A percentile compares a stretch with the other conserved stretches of the same genome.
Evolutionary conservation across 2,888 invertebrate genomes (phyloP).

Genomic region (Scaptomyza cyrtandrae): DNA sequence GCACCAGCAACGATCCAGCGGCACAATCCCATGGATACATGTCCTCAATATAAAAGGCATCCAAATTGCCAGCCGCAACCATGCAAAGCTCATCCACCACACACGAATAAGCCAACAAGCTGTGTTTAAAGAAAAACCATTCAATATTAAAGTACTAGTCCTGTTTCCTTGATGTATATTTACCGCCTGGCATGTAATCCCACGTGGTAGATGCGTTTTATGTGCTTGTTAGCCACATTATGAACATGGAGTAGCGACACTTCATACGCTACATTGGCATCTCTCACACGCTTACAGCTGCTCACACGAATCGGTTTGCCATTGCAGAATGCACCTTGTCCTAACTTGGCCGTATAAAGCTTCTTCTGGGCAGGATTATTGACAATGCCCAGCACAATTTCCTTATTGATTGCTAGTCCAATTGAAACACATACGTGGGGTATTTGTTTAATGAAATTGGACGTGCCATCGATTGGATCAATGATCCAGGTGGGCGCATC

Average conservation of each 20-base stretch:
- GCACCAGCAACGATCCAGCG: conserved; percentile 89
- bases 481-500: conserved; percentile 93
- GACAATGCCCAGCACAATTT: conserved; percentile 89
- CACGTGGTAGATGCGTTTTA: conserved; percentile 82
- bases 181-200: conserved; percentile 83
- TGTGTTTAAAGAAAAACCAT: conserved; percentile 32
- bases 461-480: conserved; percentile 94
- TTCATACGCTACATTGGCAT: conserved; percentile 84
- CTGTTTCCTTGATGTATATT: neutral
- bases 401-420: conserved; percentile 87
- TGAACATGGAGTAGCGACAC: conserved; percentile 81
- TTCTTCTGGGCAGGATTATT: conserved; percentile 90
- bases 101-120: conserved; percentile 87
- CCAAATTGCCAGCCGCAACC: conserved; percentile 89
- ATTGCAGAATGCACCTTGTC: conserved; percentile 91
- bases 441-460: conserved; percentile 91
- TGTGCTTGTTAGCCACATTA: conserved; percentile 80
- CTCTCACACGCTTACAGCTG: conserved; percentile 72
- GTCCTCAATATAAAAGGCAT: conserved; percentile 89
- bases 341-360: conserved; percentile 89
- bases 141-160: neutral
- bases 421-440: conserved; percentile 89
- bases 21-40: conserved; percentile 92
- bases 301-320: conserved; percentile 87
- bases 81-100: conserved; percentile 90